Evolutionary conservation across 2,113 vertebrate species (phyloP).

Genomic region (Willisornis vidua): DNA sequence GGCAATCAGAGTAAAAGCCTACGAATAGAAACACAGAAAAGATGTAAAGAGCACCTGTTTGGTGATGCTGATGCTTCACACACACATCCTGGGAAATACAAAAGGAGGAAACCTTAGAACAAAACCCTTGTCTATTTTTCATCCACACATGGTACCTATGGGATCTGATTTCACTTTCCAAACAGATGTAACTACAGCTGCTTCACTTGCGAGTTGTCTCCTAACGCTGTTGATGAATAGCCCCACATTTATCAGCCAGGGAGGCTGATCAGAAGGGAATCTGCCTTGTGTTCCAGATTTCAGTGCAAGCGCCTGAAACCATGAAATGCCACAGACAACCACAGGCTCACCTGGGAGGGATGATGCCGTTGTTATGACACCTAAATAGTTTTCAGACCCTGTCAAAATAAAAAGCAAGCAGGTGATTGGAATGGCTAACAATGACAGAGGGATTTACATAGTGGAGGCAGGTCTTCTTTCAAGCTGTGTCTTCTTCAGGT

Average conservation of each 20-base stretch:
- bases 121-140: slow-evolving; percentile 18
- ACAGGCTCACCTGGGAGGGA: background rate
- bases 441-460: background rate
- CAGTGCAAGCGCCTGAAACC: slow-evolving; percentile 22
- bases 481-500: background rate
- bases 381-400: background rate
- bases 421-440: background rate
- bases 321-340: background rate
- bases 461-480: background rate
- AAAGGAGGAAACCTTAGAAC: slow-evolving; percentile 6
- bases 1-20: background rate
- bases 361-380: background rate
- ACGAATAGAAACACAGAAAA: background rate
- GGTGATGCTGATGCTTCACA: background rate
- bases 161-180: slow-evolving; percentile 48
- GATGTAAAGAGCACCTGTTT: background rate
- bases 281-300: background rate
- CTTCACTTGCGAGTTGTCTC: background rate
- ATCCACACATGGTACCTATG: background rate
- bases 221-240: slow-evolving; percentile 1
- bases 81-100: background rate
- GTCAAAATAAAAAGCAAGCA: background rate
- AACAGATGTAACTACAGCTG: slow-evolving; percentile 47
- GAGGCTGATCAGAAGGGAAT: background rate
- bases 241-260: slow-evolving; percentile 31